Conservation (phyloP, 2,888 invertebrate genomes). For the Apamea anceps region DNA sequence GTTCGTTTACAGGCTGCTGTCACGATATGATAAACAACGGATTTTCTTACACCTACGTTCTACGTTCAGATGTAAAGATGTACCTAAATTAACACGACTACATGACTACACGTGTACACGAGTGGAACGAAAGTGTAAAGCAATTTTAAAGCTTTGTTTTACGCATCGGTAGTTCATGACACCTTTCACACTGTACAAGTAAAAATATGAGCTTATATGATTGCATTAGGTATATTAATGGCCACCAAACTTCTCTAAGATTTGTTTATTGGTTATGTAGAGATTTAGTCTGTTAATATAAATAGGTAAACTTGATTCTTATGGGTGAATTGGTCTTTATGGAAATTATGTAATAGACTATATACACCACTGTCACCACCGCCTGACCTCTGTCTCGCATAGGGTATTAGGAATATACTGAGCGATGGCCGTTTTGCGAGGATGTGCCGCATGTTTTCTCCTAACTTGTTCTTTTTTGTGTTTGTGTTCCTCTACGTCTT, state of each 20-base stretch:
- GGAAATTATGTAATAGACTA: not conserved
- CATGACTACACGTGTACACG: not conserved
- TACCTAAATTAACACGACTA: no score
- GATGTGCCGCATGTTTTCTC: not conserved
- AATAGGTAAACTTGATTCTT: no score
- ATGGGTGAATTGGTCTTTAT: no score
- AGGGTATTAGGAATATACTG: not conserved
- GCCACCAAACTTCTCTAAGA: not conserved
- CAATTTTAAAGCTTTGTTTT: not conserved
- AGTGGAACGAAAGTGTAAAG: not conserved
- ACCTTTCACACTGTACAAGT: no score
- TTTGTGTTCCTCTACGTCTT: no score
- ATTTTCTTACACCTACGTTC: conserved; percentile 1
- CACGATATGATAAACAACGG: conserved; percentile 12
- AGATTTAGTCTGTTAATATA: not conserved
- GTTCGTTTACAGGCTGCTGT: conserved; percentile 24
- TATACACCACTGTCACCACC: no score
- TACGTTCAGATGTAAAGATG: conserved; percentile 4
- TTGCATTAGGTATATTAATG: not conserved
- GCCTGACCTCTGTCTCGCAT: no score
- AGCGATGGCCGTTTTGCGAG: not conserved
- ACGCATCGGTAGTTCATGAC: not conserved
- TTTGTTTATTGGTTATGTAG: not conserved
- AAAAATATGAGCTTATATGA: not conserved
- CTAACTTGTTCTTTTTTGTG: not conserved